Base-by-base conservation (phyloP, 1,140 invertebrate genomes). In the Drosophila mayri region DNA sequence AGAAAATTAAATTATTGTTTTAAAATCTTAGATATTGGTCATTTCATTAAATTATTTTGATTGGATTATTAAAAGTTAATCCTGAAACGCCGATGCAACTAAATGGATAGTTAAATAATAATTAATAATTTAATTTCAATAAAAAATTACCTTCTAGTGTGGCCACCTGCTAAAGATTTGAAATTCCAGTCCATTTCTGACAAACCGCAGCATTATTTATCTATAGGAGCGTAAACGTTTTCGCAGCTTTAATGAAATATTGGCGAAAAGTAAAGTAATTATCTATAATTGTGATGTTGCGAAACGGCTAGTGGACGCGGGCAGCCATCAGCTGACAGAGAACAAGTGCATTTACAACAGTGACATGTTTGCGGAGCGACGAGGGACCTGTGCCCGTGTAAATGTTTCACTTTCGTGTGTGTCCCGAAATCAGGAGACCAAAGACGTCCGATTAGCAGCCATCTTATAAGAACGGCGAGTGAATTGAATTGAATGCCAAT, bases 381-480 rank as follows among this genome's bases (percentile, higher is more conserved):
- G 16, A 43, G 22, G 22, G 22, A 43, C 55, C 14, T 22, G 41
- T 22, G 49, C n/a, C 41, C 22, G 30, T 54, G 37, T 52, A 43
- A 66, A 43, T 70, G 66, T 52, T 50, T 8, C 11, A 25, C 20
- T 37, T 62, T 67, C 37, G 46, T 50, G 40, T 44, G 65, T 58
- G 68, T 52, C 35, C 41, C 12, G 30, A 28, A 47, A 12, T 43
- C 44, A 25, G 35, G 16, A 49, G 68, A 49, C 41, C 6, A 54
- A 28, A 41, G 14, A 64, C 37, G 35, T 59, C 66, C 47, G 43
- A 72, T 72, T 59, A 72, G 68, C 52, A 72, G 68, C 52, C 52
- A 71, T 72, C 68, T 40, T 59, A 71, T 70, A 59, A 43, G 43
- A 73, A 60, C 50, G 67, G 37, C 52, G 18, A 50, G 65, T 32